Conservation (phyloP, 2,797 vertebrate genomes). For the Paguma larvata region DNA sequence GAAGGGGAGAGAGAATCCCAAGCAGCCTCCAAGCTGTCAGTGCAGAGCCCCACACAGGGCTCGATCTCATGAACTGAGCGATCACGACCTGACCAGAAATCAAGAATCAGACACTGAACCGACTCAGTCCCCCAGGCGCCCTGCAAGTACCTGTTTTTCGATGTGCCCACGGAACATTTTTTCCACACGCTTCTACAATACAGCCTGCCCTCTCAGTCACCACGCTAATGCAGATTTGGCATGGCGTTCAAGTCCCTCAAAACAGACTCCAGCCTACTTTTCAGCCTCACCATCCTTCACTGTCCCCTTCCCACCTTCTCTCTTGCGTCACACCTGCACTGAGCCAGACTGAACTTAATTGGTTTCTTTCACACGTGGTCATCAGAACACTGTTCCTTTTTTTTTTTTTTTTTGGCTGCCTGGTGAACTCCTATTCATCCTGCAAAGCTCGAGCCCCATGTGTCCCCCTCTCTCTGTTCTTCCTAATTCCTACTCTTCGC, state of each 20-base stretch:
- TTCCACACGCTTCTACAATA: background rate
- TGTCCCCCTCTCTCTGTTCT: background rate
- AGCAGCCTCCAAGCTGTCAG: too few species aligned
- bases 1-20: too few species aligned
- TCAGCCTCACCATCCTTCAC: background rate
- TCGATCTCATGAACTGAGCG: too few species aligned
- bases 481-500: background rate
- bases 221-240: background rate
- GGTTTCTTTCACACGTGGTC: background rate
- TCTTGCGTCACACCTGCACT: background rate
- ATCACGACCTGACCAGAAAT: too few species aligned
- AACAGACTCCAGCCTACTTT: background rate
- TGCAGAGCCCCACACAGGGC: too few species aligned
- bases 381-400: background rate
- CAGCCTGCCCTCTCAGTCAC: background rate
- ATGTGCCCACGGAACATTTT: background rate
- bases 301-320: background rate
- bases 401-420: background rate
- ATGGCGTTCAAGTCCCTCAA: background rate
- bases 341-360: background rate
- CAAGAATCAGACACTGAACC: too few species aligned
- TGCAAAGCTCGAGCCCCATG: background rate
- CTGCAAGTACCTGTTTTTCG: background rate
- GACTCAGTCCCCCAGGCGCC: too few species aligned
- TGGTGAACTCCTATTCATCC: slow-evolving; percentile 54